Evolutionary conservation across 2,888 invertebrate genomes (phyloP), one percentile per base, ranked within the genome.

Genomic region (Apamea sordens): DNA sequence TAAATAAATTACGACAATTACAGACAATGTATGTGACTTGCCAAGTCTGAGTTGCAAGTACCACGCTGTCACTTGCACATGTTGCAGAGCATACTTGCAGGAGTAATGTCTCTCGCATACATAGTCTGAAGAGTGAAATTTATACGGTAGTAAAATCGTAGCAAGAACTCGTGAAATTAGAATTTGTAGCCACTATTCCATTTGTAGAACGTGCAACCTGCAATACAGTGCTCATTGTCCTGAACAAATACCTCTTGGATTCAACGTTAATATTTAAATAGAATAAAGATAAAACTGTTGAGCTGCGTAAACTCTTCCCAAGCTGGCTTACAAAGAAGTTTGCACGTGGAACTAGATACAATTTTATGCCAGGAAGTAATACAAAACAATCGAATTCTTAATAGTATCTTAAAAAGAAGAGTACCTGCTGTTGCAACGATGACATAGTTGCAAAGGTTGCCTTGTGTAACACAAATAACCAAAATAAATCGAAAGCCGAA

Each of bases 91-190:
- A 77, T 56, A 65, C 47, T 69, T 41, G 74, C 41, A 65, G 41
- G 41, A 74, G 7, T 83, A 79, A 79, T 71, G 21, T 24, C n/a
- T n/a, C 64, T 64, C 61, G 50, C 44, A 73, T 61, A 72, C 56
- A 78, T 50, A 53, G 63, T 67, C 77, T 72, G 77, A 67, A 77
- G 63, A 67, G 73, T 65, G 5, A 15, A 84, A 84, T 84, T 85
- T 85, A 85, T 77, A 72, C 36, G 61, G 67, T 36, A 77, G 53
- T 84, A 77, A 82, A 81, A 81, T 67, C 44, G 41, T n/a, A 65
- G 77, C 64, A 84, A 72, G 68, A 77, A 72, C 71, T 64, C 77
- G 72, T 72, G 63, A 77, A 84, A 77, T 85, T 85, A 73, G 59
- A 80, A 84, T 84, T 77, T 85, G 74, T 82, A 72, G 67, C 67